phyloP scores from a whole-genome alignment of 2,888 invertebrate species.

The Eupithecia subumbrata region DNA sequence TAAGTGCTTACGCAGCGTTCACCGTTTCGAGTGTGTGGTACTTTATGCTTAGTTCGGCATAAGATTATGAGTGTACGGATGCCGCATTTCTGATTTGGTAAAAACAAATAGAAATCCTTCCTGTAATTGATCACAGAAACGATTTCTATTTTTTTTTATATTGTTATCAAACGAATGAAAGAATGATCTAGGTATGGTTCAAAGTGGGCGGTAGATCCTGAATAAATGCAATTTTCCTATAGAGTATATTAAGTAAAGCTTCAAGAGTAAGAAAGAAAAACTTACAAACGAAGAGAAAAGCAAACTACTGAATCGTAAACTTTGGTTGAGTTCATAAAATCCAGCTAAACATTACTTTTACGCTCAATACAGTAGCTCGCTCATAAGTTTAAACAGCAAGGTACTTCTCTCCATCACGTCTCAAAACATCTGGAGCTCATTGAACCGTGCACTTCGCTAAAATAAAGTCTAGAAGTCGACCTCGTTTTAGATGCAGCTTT shows the following conservation, averaged over 20 bases:
- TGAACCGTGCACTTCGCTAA: conserved; percentile 36
- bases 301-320: conserved; percentile 16
- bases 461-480: conserved; percentile 41
- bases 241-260: not conserved
- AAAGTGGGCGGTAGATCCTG: not conserved
- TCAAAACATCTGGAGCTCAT: conserved; percentile 36
- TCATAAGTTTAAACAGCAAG: conserved; percentile 3
- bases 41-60: conserved; percentile 42
- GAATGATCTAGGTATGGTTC: not conserved
- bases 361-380: conserved; percentile 10
- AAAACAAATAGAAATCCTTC: too few species aligned
- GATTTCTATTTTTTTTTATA: too few species aligned
- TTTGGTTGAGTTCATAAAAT: conserved; percentile 7
- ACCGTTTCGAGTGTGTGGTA: conserved; percentile 63
- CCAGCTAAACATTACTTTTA: conserved; percentile 11
- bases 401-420: conserved; percentile 23
- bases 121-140: too few species aligned
- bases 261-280: not conserved
- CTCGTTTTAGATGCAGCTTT: conserved; percentile 43
- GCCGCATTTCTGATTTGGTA: not conserved
- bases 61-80: not conserved
- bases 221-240: not conserved
- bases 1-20: conserved; percentile 72
- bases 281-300: not conserved
- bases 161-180: too few species aligned